Evolutionary conservation across 2,113 vertebrate species (phyloP).

Genomic region (Callionymus lyra): DNA sequence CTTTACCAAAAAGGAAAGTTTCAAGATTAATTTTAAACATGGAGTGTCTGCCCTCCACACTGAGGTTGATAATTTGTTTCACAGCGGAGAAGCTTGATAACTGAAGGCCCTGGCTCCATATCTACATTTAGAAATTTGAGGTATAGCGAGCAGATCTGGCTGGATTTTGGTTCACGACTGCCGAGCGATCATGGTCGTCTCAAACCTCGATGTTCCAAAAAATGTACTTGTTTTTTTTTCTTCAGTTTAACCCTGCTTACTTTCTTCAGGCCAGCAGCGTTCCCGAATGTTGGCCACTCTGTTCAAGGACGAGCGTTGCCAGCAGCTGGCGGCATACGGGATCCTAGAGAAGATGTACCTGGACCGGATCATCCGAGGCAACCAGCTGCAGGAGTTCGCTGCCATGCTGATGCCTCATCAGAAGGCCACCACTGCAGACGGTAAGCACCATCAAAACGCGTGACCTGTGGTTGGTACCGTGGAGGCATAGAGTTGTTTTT

Average conservation of each 20-base stretch:
- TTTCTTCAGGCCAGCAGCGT: conserved; percentile 82
- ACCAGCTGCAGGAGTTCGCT: conserved; percentile 94
- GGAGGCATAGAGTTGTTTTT: neutral
- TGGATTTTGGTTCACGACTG: no score
- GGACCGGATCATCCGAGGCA: conserved; percentile 93
- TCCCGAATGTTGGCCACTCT: conserved; percentile 97
- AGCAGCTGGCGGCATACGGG: conserved; percentile 94
- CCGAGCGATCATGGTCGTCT: no score
- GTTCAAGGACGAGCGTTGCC: conserved; percentile 97
- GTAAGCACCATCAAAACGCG: conserved; percentile 45
- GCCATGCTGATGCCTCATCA: conserved; percentile 98
- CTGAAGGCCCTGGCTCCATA: no score
- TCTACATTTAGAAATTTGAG: no score
- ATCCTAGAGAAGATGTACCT: conserved; percentile 99
- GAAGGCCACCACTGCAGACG: conserved; percentile 95
- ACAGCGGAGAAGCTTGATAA: no score
- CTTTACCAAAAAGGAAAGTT: no score
- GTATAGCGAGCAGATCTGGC: no score
- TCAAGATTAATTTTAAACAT: no score
- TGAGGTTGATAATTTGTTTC: no score
- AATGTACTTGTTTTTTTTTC: no score
- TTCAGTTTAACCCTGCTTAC: neutral
- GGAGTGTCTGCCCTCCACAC: no score
- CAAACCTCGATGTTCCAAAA: no score
- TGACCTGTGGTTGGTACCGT: neutral